Evolutionary conservation across 2,888 invertebrate genomes (phyloP).

Genomic region (Agrotis ipsilon): DNA sequence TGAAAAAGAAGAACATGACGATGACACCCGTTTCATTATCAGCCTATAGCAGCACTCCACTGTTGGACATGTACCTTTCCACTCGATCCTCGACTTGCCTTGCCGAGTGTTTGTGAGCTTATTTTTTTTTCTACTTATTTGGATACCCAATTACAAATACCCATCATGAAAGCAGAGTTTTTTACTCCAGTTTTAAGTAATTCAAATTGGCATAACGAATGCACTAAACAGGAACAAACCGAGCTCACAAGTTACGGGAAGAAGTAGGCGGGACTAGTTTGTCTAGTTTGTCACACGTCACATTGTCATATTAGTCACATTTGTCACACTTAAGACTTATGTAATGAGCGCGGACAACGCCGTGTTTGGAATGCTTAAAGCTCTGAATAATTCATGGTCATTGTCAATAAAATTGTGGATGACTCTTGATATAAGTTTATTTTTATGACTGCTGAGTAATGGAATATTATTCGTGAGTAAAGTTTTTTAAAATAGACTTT

Average conservation of each 20-base stretch:
- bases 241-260: constrained; percentile 42
- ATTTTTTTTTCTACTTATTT: too few relatives aligned
- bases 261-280: constrained; percentile 55
- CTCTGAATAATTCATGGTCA: constrained; percentile 44
- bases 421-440: background rate
- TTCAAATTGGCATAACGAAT: constrained; percentile 39
- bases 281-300: constrained; percentile 36
- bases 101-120: too few relatives aligned
- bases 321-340: constrained; percentile 52
- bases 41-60: too few relatives aligned
- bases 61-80: too few relatives aligned
- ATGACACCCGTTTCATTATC: too few relatives aligned
- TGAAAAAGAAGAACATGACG: too few relatives aligned
- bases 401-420: constrained; percentile 10
- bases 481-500: background rate
- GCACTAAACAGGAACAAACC: constrained; percentile 24
- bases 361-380: constrained; percentile 43
- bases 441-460: constrained; percentile 3
- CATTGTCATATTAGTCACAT: constrained; percentile 38
- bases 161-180: too few relatives aligned
- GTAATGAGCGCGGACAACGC: constrained; percentile 30
- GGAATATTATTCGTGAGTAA: background rate
- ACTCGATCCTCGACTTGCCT: too few relatives aligned
- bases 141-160: too few relatives aligned
- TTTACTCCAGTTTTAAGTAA: too few relatives aligned